These are phyloP conservation scores for Muricea muricata DNA, from an alignment of 92 coral and sea anemone genomes.

Conservation along the genomic window DNA sequence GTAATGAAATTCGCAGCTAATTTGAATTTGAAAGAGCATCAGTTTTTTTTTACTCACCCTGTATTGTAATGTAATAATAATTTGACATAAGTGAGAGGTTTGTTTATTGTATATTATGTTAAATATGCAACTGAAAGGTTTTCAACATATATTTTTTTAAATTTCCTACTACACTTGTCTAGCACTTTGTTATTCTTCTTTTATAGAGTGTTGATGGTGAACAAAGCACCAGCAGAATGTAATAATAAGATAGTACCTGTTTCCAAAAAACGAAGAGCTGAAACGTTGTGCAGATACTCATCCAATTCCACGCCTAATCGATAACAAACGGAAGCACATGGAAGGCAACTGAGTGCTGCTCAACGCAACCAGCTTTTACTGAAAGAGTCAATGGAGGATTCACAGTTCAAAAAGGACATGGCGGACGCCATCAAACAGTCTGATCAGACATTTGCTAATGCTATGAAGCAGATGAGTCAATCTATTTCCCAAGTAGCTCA, in stretches of 20 bases:
- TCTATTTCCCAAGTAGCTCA: conserved; percentile 57
- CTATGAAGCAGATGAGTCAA: conserved; percentile 66
- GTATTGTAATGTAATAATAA: too few relatives aligned
- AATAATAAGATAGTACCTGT: background rate
- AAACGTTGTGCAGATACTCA: background rate
- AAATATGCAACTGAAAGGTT: too few relatives aligned
- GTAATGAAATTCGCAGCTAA: too few relatives aligned
- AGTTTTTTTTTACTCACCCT: too few relatives aligned
- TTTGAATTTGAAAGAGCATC: too few relatives aligned
- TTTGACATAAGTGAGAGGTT: too few relatives aligned
- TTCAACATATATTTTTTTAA: too few relatives aligned
- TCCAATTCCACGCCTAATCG: conserved; percentile 7
- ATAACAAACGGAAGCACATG: conserved; percentile 63
- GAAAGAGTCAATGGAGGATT: conserved; percentile 59
- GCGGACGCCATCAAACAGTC: conserved; percentile 60
- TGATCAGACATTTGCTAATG: conserved; percentile 58
- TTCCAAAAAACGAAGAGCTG: background rate
- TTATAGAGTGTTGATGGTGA: background rate
- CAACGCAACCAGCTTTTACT: conserved; percentile 65
- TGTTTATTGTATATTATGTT: too few relatives aligned
- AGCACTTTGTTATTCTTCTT: background rate
- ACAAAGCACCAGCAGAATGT: background rate
- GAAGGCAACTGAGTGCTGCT: conserved; percentile 66
- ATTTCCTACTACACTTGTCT: too few relatives aligned
- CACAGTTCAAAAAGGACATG: conserved; percentile 59